Evolutionary conservation across 2,797 vertebrate species (phyloP).

Genomic region (Toxotes lorentzi): DNA sequence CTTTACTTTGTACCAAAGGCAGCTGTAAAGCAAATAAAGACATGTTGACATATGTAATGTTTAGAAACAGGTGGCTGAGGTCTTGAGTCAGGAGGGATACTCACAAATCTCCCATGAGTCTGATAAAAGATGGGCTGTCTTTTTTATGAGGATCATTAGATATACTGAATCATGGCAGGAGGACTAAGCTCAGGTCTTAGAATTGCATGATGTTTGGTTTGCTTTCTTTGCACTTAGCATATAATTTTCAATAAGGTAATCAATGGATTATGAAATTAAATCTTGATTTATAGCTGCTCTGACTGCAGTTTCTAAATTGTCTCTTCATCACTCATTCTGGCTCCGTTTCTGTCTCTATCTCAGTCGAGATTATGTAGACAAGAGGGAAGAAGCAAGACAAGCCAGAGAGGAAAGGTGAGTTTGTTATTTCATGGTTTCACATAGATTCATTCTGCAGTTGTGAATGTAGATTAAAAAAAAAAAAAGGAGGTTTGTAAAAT

Average conservation of each 20-base stretch:
- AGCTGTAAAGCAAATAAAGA: slow-evolving; percentile 25
- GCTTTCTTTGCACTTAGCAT: background rate
- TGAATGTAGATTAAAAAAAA: slow-evolving; percentile 35
- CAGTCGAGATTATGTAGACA: slow-evolving; percentile 93
- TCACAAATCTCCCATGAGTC: slow-evolving; percentile 17
- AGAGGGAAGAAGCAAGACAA: slow-evolving; percentile 93
- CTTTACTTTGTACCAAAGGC: slow-evolving; percentile 14
- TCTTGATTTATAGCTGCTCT: background rate
- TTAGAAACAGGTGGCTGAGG: slow-evolving; percentile 20
- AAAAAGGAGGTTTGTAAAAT: slow-evolving; percentile 35
- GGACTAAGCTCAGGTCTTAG: slow-evolving; percentile 13
- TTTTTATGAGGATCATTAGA: slow-evolving; percentile 43
- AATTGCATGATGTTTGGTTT: slow-evolving; percentile 1
- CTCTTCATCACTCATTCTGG: background rate
- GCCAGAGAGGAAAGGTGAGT: slow-evolving; percentile 95
- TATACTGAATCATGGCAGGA: slow-evolving; percentile 23
- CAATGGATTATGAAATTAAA: slow-evolving; percentile 9
- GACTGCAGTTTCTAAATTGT: slow-evolving; percentile 2
- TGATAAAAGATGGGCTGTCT: slow-evolving; percentile 32
- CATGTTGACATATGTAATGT: slow-evolving; percentile 10
- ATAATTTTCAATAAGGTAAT: background rate
- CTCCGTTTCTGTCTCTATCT: slow-evolving; percentile 51
- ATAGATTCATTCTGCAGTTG: slow-evolving; percentile 17
- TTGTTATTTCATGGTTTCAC: slow-evolving; percentile 18
- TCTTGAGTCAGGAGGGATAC: slow-evolving; percentile 30